phyloP scores from a whole-genome alignment of 2,888 invertebrate genomes.

The Amorpha juglandis region DNA sequence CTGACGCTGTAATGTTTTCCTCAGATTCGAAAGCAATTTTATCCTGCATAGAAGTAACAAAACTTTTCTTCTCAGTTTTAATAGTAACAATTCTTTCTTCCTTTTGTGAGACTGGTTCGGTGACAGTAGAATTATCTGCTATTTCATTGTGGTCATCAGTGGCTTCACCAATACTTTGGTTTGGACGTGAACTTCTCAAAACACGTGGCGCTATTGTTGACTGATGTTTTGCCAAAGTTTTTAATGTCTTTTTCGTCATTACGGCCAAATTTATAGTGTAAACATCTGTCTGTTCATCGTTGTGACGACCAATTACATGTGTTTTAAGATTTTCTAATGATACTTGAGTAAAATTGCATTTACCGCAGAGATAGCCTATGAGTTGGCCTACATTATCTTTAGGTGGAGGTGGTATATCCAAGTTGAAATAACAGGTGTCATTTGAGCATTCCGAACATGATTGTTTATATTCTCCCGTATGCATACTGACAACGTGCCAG shows the following conservation, averaged over 20 bases:
- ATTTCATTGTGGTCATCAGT: conserved; percentile 50
- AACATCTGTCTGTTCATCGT: conserved; percentile 74
- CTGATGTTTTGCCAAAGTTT: conserved; percentile 20
- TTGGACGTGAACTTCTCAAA: conserved; percentile 57
- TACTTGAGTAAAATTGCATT: conserved; percentile 90
- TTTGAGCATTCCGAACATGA: conserved; percentile 85
- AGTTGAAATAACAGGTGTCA: conserved; percentile 59
- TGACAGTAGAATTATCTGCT: conserved; percentile 38
- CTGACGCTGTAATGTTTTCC: conserved; percentile 37
- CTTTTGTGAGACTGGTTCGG: background rate
- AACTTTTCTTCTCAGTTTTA: conserved; percentile 29
- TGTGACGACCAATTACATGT: conserved; percentile 85
- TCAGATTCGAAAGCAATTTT: conserved; percentile 70
- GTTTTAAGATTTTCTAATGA: conserved; percentile 83
- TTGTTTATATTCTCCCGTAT: conserved; percentile 91
- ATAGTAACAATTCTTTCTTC: conserved; percentile 19
- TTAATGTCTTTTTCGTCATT: conserved; percentile 53
- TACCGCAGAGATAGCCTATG: conserved; percentile 87
- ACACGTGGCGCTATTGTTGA: conserved; percentile 32
- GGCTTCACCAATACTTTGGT: conserved; percentile 43
- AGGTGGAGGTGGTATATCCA: conserved; percentile 74
- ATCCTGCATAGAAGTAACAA: conserved; percentile 50
- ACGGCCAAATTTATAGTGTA: conserved; percentile 69
- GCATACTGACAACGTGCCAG: conserved; percentile 88
- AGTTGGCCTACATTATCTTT: conserved; percentile 67